These are phyloP conservation scores for Ovis canadensis DNA, from an alignment of 2,113 vertebrate species.

Conservation along the genomic window DNA sequence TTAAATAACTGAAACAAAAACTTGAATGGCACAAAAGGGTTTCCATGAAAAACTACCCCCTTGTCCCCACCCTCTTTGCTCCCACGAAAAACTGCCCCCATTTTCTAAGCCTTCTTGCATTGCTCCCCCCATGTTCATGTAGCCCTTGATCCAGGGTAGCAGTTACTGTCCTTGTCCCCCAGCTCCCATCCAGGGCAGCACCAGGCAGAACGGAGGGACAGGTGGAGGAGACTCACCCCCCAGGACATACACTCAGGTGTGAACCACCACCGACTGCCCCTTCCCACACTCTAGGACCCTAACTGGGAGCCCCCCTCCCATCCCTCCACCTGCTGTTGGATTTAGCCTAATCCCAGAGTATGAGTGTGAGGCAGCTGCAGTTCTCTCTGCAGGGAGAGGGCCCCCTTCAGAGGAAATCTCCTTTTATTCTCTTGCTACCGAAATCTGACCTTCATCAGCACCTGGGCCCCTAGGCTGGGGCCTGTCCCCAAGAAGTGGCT, in stretches of 20 bases:
- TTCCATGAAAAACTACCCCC: neutral
- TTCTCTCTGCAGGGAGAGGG: neutral
- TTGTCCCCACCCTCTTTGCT: neutral
- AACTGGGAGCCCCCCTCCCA: neutral
- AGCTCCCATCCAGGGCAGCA: neutral
- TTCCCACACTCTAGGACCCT: slow-evolving; percentile 1
- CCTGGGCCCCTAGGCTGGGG: slow-evolving; percentile 42
- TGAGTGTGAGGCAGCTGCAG: slow-evolving; percentile 55
- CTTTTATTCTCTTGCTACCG: slow-evolving; percentile 42
- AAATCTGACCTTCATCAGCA: slow-evolving; percentile 66
- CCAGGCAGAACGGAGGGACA: neutral
- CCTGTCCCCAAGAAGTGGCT: slow-evolving; percentile 42
- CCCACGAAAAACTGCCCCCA: neutral
- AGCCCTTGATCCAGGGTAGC: neutral
- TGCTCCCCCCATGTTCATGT: neutral
- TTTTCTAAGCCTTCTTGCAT: neutral
- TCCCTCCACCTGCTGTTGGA: slow-evolving; percentile 50
- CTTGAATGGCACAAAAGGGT: neutral
- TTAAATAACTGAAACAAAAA: neutral
- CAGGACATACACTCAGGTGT: neutral
- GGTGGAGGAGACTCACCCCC: neutral
- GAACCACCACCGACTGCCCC: neutral
- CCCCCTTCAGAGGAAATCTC: slow-evolving; percentile 53
- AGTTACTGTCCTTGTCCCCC: too few species aligned
- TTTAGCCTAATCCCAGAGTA: slow-evolving; percentile 59